Evolutionary conservation across 2,888 invertebrate genomes (phyloP).

Genomic region (Brachyptera risi): DNA sequence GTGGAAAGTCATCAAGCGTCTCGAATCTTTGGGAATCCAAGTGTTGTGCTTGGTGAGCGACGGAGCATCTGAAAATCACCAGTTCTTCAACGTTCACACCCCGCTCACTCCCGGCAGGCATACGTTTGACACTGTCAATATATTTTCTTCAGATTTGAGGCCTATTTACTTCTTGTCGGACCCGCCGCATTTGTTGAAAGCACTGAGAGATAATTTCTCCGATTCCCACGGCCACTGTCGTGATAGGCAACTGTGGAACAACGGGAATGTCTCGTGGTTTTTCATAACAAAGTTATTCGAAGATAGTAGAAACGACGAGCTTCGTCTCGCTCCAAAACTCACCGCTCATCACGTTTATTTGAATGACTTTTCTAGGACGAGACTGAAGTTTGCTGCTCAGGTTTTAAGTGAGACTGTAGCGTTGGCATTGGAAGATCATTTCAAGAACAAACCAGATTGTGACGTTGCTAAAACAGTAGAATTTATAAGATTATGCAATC

Average conservation of each 20-base stretch:
- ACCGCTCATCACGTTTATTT: not conserved
- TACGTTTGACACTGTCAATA: constrained; percentile 4
- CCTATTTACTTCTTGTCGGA: constrained; percentile 1
- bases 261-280: not conserved
- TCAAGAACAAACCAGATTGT: not conserved
- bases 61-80: not conserved
- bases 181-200: not conserved
- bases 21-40: not conserved
- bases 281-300: constrained; percentile 4
- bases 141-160: not conserved
- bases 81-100: not conserved
- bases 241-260: not conserved
- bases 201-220: constrained; percentile 1
- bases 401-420: constrained; percentile 9
- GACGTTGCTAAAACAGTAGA: not conserved
- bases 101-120: not conserved
- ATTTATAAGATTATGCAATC: not conserved
- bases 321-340: not conserved
- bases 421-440: not conserved
- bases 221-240: not conserved
- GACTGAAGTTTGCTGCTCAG: not conserved
- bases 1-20: not conserved
- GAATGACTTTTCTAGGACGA: not conserved
- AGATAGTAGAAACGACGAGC: not conserved
- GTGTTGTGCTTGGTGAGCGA: constrained; percentile 7